phyloP scores from a whole-genome alignment of 2,888 invertebrate genomes.

The Scaptomyza cyrtandrae region DNA sequence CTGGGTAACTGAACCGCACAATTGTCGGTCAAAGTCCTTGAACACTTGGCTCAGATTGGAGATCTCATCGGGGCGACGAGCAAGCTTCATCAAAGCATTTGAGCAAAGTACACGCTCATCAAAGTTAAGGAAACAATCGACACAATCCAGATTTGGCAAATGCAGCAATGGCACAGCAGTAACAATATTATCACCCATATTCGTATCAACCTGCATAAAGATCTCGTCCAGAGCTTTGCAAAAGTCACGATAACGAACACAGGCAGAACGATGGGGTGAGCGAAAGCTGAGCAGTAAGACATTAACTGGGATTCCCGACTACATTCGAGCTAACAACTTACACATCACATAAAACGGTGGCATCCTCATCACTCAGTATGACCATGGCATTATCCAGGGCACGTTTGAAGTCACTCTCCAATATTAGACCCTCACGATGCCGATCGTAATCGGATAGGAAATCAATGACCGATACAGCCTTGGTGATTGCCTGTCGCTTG shows the following conservation, averaged over 20 bases:
- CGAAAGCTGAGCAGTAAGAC: constrained; percentile 87
- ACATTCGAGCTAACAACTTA: constrained; percentile 83
- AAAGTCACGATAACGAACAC: constrained; percentile 89
- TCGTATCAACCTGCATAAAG: constrained; percentile 88
- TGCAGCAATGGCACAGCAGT: constrained; percentile 89
- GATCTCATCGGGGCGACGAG: constrained; percentile 87
- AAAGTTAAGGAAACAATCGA: constrained; percentile 88
- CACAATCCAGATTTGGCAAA: constrained; percentile 88
- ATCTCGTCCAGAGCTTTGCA: constrained; percentile 89
- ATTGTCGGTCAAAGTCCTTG: constrained; percentile 88
- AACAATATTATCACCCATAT: constrained; percentile 88
- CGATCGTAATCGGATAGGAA: constrained; percentile 89
- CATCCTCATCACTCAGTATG: constrained; percentile 88
- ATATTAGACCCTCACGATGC: constrained; percentile 87
- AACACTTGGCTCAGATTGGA: constrained; percentile 90
- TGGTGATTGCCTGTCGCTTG: constrained; percentile 89
- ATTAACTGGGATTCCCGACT: background rate
- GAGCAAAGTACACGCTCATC: constrained; percentile 89
- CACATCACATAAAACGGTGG: constrained; percentile 90
- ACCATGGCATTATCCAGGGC: constrained; percentile 89
- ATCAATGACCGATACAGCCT: constrained; percentile 87
- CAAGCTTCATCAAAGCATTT: constrained; percentile 88
- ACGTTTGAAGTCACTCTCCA: constrained; percentile 89
- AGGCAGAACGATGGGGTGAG: constrained; percentile 87
- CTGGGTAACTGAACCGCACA: constrained; percentile 88